These are phyloP conservation scores for Enhydra lutris DNA, from an alignment of 2,113 vertebrate species.

Conservation along the genomic window DNA sequence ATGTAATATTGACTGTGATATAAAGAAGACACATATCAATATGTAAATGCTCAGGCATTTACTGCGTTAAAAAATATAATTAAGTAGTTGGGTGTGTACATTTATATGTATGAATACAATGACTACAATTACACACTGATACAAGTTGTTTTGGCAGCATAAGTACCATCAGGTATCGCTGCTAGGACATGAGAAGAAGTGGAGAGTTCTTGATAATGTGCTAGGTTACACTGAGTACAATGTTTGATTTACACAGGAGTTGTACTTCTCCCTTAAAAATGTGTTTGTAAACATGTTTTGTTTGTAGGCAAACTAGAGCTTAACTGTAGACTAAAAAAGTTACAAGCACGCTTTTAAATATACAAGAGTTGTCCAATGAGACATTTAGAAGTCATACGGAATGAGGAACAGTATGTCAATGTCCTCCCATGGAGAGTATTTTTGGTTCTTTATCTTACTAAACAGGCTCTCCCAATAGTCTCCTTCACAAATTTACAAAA, in stretches of 20 bases:
- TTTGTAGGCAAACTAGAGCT: not conserved
- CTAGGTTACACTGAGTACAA: not conserved
- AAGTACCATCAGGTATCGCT: not conserved
- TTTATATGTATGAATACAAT: not conserved
- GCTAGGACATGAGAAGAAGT: not conserved
- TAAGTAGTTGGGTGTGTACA: not conserved
- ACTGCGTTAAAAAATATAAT: not conserved
- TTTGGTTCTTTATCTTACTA: not conserved
- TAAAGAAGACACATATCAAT: not conserved
- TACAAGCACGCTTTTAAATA: not conserved
- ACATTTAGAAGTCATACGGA: not conserved
- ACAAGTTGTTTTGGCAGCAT: not conserved
- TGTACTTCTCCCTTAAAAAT: not conserved
- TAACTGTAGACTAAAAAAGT: not conserved
- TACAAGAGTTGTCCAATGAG: not conserved
- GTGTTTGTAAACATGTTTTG: not conserved
- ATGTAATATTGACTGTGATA: not conserved
- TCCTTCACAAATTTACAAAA: not conserved
- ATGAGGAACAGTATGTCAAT: not conserved
- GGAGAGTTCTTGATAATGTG: not conserved
- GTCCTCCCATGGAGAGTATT: not conserved
- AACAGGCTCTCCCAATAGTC: not conserved
- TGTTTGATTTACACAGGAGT: not conserved
- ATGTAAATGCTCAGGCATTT: not conserved
- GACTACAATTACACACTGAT: not conserved